Conservation (phyloP, 2,888 invertebrate genomes). For the Sinodicranocentrus sp. region DNA sequence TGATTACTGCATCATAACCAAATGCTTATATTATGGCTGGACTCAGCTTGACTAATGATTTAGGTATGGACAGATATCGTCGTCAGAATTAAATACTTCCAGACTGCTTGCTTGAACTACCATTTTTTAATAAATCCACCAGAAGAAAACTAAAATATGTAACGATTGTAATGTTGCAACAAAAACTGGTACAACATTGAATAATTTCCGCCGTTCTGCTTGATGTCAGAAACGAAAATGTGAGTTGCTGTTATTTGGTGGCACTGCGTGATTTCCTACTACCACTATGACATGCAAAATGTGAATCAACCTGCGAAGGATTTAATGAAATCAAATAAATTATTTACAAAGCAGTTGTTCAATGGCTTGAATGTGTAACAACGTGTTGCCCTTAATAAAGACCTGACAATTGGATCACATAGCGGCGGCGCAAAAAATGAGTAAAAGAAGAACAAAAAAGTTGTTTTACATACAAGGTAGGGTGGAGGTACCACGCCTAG, state of each 20-base stretch:
- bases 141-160: no score
- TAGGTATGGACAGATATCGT: no score
- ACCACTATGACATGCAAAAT: not conserved
- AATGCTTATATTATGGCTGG: no score
- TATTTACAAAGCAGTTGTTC: conserved; percentile 43
- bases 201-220: conserved; percentile 9
- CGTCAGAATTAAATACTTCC: no score
- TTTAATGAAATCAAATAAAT: conserved; percentile 56
- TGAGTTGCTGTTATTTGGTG: not conserved
- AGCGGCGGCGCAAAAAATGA: conserved; percentile 31
- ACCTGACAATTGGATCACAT: conserved; percentile 62
- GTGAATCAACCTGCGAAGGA: conserved; percentile 19
- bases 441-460: conserved; percentile 23
- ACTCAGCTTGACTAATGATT: no score
- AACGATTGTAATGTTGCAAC: no score
- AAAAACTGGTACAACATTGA: no score
- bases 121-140: no score
- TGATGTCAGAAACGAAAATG: no score
- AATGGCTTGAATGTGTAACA: conserved; percentile 43
- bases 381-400: conserved; percentile 67
- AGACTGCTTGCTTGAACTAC: no score
- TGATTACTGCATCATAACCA: no score
- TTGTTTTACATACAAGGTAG: conserved; percentile 50
- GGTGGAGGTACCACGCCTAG: conserved; percentile 75
- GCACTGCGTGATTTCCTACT: conserved; percentile 5